A percentile compares a stretch with the other conserved stretches of the same genome.
phyloP scores from a whole-genome alignment of 2,888 invertebrate genomes.

The Alloplasta piceator region DNA sequence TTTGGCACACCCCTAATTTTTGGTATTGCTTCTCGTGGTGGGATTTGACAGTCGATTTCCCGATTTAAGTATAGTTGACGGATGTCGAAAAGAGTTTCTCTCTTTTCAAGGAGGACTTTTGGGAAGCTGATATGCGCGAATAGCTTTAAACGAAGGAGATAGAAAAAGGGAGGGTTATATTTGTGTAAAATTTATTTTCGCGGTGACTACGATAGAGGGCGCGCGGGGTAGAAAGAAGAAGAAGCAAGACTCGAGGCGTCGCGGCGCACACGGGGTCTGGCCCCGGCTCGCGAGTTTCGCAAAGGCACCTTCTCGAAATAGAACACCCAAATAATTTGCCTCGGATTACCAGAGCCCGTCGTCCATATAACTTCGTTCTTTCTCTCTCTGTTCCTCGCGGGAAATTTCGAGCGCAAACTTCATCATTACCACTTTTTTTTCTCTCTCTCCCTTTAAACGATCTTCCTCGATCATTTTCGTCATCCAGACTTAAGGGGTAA shows the following conservation, averaged over 20 bases:
- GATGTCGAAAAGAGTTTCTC: constrained; percentile 4
- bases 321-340: constrained; percentile 84
- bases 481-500: background rate
- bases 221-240: constrained; percentile 68
- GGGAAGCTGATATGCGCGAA: constrained; percentile 40
- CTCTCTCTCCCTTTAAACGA: background rate
- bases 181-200: constrained; percentile 78
- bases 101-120: background rate
- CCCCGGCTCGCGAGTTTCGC: constrained; percentile 81
- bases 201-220: constrained; percentile 69
- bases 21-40: too few species aligned
- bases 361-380: constrained; percentile 56
- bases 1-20: too few species aligned
- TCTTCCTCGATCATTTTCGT: background rate
- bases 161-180: constrained; percentile 7
- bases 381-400: constrained; percentile 25
- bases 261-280: constrained; percentile 73
- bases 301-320: constrained; percentile 84
- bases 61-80: constrained; percentile 35
- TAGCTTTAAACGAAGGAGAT: constrained; percentile 22
- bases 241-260: constrained; percentile 61
- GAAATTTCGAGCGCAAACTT: constrained; percentile 53
- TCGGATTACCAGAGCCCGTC: constrained; percentile 80
- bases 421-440: constrained; percentile 43
- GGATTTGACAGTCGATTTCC: constrained; percentile 35